Base-by-base conservation (phyloP, 2,113 vertebrate genomes). In the Hyla sarda region DNA sequence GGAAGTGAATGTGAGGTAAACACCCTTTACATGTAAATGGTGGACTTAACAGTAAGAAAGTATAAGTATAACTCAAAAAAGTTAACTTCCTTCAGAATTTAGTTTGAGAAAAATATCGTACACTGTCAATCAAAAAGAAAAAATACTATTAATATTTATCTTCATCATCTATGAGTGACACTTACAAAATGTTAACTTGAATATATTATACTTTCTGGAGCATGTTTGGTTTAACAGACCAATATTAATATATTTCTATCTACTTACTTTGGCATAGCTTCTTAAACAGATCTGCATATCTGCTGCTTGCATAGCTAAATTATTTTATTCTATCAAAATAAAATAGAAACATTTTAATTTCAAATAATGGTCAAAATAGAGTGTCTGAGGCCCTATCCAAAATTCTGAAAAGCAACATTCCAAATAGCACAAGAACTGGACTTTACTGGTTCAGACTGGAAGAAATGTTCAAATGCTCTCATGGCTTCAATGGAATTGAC, bases 81-180 rank as follows among this genome's bases (percentile, higher is more conserved):
- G 28, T 14, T 16, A 30, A 25, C 56, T 25, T 60, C n/a, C 56
- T 60, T 25, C 56, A 60, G n/a, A 8, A 25, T 25, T 25, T 25
- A 60, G 56, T 9, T 25, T 60, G 62, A 65, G 62, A 65, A 30
- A 28, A 65, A 65, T 30, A 30, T 30, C 30, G 13, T 65, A 30
- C 28, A 65, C 28, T 65, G 62, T 65, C 25, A 65, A 65, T 65
- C 62, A 65, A 65, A 60, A 65, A 65, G 13, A 30, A 25, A 30
- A 30, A 30, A 65, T 25, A 65, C 25, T 65, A 65, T 65, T 65
- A 65, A 65, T 65, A 65, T 65, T 65, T 65, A 65, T 65, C 28
- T 65, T 65, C 5, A 65, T 65, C 56, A 25, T 60, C 23, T 60
- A 23, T 60, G 56, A 60, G 56, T 60, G 56, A 60, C 56, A 60